phyloP scores from a whole-genome alignment of 2,888 invertebrate species.

The Eupelmus urozonus region DNA sequence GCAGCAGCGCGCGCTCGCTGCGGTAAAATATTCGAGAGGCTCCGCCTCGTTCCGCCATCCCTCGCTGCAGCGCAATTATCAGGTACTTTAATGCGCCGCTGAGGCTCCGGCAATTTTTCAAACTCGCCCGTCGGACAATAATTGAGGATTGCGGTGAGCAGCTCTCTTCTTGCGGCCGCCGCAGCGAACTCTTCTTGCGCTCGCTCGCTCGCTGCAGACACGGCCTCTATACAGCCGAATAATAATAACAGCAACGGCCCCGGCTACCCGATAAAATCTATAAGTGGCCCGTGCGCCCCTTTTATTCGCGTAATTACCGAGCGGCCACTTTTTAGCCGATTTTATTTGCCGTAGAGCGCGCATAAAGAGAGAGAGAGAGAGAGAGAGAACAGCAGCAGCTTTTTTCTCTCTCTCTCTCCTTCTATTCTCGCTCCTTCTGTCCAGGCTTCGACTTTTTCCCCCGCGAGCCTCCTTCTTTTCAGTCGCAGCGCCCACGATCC shows the following conservation, averaged over 20 bases:
- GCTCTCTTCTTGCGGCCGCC: not conserved
- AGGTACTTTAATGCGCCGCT: constrained; percentile 68
- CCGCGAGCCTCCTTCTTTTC: not conserved
- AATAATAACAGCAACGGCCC: constrained; percentile 31
- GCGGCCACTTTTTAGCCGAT: constrained; percentile 53
- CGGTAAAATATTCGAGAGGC: constrained; percentile 51
- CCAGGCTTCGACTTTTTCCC: not conserved
- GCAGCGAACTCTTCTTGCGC: constrained; percentile 10
- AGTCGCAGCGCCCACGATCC: too few species aligned
- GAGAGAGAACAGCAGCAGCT: not conserved
- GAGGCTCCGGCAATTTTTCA: constrained; percentile 57
- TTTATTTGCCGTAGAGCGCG: constrained; percentile 47
- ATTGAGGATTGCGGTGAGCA: constrained; percentile 59
- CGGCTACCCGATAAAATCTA: constrained; percentile 50
- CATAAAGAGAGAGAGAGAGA: constrained; percentile 34
- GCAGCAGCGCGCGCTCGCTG: constrained; percentile 14
- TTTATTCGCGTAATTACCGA: constrained; percentile 53
- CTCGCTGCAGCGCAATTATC: constrained; percentile 72
- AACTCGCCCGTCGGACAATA: constrained; percentile 48
- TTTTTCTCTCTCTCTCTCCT: constrained; percentile 10
- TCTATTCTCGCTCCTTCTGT: not conserved
- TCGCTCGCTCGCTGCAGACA: not conserved
- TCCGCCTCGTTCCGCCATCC: constrained; percentile 59
- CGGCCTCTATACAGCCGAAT: not conserved
- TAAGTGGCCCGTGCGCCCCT: constrained; percentile 42